phyloP scores from a whole-genome alignment of 2,888 invertebrate species.

The Hirtodrosophila confusa region DNA sequence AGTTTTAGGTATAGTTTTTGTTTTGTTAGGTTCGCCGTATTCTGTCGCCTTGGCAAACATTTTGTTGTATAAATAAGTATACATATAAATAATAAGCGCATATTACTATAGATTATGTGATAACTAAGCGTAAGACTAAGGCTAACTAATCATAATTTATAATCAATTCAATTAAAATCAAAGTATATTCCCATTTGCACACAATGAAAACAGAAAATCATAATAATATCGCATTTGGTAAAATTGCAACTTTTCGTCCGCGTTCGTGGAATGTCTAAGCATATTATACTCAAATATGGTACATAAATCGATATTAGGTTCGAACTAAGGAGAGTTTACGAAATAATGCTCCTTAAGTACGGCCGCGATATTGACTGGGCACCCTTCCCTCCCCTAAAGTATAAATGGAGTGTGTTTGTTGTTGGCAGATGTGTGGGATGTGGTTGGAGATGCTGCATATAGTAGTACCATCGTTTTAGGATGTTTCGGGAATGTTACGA shows the following conservation, averaged over 20 bases:
- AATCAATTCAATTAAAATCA: slow-evolving; percentile 63
- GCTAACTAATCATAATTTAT: slow-evolving; percentile 58
- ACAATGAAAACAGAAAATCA: slow-evolving; percentile 54
- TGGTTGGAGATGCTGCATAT: not conserved
- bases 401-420: slow-evolving; percentile 5
- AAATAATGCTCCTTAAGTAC: slow-evolving; percentile 7
- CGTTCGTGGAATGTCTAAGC: no score
- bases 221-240: slow-evolving; percentile 73
- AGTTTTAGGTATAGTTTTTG: slow-evolving; percentile 20
- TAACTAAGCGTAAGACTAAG: slow-evolving; percentile 65
- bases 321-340: not conserved
- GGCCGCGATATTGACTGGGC: slow-evolving; percentile 35
- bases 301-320: not conserved
- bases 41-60: slow-evolving; percentile 18
- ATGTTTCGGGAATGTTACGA: slow-evolving; percentile 29
- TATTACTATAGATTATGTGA: slow-evolving; percentile 51
- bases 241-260: not conserved
- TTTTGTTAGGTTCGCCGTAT: slow-evolving; percentile 19
- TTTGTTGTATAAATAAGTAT: slow-evolving; percentile 32
- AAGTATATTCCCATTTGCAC: slow-evolving; percentile 57
- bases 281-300: not conserved
- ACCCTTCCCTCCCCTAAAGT: not conserved
- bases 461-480: not conserved
- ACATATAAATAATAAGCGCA: slow-evolving; percentile 58
- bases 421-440: slow-evolving; percentile 17